phyloP scores from a whole-genome alignment of 2,888 invertebrate genomes.

The Zonitis immaculata region DNA sequence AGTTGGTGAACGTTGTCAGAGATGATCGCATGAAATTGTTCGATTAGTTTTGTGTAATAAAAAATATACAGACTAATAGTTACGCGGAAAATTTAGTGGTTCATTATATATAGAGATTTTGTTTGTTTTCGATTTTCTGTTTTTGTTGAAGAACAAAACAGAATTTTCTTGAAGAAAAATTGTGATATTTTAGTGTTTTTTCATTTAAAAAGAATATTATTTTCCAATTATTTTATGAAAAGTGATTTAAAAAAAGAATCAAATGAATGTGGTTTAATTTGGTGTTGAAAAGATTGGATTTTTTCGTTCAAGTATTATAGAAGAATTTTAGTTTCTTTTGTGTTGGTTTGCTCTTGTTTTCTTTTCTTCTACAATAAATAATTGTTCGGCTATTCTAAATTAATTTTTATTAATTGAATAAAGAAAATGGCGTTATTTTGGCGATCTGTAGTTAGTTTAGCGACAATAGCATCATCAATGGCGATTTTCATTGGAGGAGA shows the following conservation, averaged over 20 bases:
- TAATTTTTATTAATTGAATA: neutral
- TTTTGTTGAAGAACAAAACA: too few species aligned
- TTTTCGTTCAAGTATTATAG: constrained; percentile 17
- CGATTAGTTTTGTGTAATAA: neutral
- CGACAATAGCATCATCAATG: constrained; percentile 37
- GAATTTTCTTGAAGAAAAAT: neutral
- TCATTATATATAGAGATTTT: too few species aligned
- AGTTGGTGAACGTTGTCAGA: neutral
- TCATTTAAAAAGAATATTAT: too few species aligned
- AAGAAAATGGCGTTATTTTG: constrained; percentile 39
- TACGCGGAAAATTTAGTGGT: neutral
- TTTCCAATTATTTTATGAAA: constrained; percentile 19
- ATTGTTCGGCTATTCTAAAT: too few species aligned
- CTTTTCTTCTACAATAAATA: too few species aligned
- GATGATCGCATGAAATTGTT: neutral
- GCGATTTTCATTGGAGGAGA: constrained; percentile 53
- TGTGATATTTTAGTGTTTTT: too few species aligned
- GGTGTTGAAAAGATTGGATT: neutral
- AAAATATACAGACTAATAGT: neutral
- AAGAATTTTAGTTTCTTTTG: constrained; percentile 19
- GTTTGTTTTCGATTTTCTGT: too few species aligned
- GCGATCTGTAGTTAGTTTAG: constrained; percentile 39
- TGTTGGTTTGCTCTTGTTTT: constrained; percentile 25
- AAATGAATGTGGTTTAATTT: constrained; percentile 13
- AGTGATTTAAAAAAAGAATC: constrained; percentile 19